These are phyloP conservation scores for Macrotus californicus DNA, from an alignment of 2,113 vertebrate genomes.

Conservation along the genomic window DNA sequence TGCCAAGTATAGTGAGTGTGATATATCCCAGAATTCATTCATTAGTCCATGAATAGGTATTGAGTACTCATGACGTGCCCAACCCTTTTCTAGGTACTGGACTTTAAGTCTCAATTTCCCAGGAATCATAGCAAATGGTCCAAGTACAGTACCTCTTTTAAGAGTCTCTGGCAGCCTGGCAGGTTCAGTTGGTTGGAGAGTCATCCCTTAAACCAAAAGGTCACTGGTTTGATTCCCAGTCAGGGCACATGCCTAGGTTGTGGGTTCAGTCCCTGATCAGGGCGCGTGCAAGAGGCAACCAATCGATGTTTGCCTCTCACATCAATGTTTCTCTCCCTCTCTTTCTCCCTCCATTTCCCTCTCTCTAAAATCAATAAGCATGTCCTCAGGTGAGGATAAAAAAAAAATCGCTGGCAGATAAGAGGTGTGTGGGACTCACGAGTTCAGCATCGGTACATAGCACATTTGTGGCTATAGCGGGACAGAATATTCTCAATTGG, in stretches of 20 bases:
- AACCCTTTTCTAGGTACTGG: neutral
- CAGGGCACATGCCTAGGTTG: too few species aligned
- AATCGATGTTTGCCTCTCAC: too few species aligned
- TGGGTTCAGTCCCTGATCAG: too few species aligned
- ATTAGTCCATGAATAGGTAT: too few species aligned
- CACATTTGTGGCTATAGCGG: neutral
- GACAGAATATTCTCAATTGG: neutral
- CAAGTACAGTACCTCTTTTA: accelerated
- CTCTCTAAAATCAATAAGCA: too few species aligned
- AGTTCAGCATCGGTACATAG: neutral
- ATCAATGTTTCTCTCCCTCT: too few species aligned
- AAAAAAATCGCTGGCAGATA: neutral
- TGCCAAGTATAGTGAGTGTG: neutral
- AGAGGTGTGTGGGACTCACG: neutral
- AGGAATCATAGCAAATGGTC: neutral
- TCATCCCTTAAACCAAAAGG: too few species aligned
- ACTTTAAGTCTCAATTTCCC: neutral
- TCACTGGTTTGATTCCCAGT: too few species aligned
- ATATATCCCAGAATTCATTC: neutral
- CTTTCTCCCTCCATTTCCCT: too few species aligned
- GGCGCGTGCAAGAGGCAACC: too few species aligned
- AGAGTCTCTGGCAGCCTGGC: neutral
- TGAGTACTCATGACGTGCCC: too few species aligned
- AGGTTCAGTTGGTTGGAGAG: too few species aligned
- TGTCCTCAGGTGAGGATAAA: neutral